phyloP scores from a whole-genome alignment of 2,113 vertebrate species.

The Tachycineta bicolor region DNA sequence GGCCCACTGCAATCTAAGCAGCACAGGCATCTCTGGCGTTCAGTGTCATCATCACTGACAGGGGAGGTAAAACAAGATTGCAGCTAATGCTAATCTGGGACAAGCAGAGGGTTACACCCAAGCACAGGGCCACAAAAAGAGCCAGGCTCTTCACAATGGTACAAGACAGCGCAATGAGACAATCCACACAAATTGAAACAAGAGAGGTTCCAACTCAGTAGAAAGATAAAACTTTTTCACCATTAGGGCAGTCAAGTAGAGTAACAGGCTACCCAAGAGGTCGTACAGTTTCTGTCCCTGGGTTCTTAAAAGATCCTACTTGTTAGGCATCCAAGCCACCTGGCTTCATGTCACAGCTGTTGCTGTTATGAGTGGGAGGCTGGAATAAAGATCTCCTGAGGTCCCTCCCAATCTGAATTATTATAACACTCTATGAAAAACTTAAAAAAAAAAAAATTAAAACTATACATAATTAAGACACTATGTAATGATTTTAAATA shows the following conservation, averaged over 20 bases:
- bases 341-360: neutral
- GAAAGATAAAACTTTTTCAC: neutral
- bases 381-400: neutral
- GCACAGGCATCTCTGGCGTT: neutral
- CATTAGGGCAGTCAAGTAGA: neutral
- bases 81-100: neutral
- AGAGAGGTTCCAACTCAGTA: rapidly evolving
- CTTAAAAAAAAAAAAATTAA: neutral
- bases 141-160: neutral
- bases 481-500: neutral
- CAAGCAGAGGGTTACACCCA: neutral
- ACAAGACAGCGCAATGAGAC: rapidly evolving
- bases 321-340: neutral
- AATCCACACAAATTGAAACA: neutral
- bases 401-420: neutral
- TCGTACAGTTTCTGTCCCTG: neutral
- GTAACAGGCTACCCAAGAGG: neutral
- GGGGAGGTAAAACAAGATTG: neutral
- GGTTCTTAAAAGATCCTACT: neutral
- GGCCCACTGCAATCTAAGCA: neutral
- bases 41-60: neutral
- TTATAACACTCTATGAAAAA: neutral
- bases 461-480: neutral
- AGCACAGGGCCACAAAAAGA: neutral
- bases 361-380: neutral